These are phyloP conservation scores for Perca schrenkii DNA, from an alignment of 2,113 vertebrate genomes.

Conservation along the genomic window DNA sequence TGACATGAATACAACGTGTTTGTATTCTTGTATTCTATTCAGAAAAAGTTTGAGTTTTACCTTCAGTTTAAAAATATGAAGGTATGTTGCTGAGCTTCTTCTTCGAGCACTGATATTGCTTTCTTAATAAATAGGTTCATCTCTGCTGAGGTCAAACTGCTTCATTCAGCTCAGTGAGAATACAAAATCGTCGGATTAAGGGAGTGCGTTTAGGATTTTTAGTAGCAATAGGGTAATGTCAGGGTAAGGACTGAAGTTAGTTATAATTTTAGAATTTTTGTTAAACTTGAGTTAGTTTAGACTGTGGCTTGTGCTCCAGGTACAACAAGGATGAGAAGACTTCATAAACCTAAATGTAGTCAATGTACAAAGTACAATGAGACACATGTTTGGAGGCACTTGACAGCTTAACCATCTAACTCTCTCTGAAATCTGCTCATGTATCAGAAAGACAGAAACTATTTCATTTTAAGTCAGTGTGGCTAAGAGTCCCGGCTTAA, in stretches of 20 bases:
- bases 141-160: slow-evolving; percentile 56
- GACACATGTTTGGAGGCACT: neutral
- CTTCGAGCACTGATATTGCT: neutral
- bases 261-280: neutral
- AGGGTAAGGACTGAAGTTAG: neutral
- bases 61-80: neutral
- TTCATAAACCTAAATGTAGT: neutral
- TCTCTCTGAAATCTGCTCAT: neutral
- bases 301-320: neutral
- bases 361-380: neutral
- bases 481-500: slow-evolving; percentile 19
- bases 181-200: slow-evolving; percentile 4
- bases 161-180: slow-evolving; percentile 42
- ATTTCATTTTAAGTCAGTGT: neutral
- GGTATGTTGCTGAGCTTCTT: neutral
- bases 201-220: neutral
- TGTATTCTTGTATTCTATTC: neutral
- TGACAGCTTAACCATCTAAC: neutral
- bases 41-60: no score
- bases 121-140: slow-evolving; percentile 70
- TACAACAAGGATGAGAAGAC: neutral
- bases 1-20: neutral
- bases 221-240: neutral
- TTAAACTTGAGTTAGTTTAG: neutral
- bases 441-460: neutral